Conservation (phyloP, 2,797 vertebrate genomes). For the Nasua narica region DNA sequence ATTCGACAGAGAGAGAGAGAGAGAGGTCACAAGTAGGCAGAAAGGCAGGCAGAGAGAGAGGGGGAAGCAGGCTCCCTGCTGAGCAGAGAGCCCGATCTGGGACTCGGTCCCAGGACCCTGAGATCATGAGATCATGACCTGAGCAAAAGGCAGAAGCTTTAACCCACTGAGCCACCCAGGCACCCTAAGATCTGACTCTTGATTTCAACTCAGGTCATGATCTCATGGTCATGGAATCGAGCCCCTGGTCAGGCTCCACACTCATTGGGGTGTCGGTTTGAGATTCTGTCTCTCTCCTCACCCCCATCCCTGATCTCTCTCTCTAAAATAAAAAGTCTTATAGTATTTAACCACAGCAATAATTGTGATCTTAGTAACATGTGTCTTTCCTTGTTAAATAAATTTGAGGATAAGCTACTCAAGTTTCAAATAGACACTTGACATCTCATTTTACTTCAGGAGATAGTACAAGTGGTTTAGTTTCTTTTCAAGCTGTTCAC, state of each 20-base stretch:
- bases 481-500: neutral
- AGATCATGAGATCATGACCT: too few species aligned
- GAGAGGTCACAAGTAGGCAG: too few species aligned
- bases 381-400: neutral
- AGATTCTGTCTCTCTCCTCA: neutral
- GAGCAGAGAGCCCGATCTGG: too few species aligned
- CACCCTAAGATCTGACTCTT: neutral
- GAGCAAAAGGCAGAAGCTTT: too few species aligned
- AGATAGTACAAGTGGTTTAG: neutral
- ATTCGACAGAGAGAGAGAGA: too few species aligned
- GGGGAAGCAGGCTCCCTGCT: too few species aligned
- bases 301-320: neutral
- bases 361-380: neutral
- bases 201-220: neutral
- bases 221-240: neutral
- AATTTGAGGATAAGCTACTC: neutral
- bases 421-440: constrained; percentile 24
- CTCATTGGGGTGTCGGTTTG: neutral
- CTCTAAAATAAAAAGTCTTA: neutral
- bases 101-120: too few species aligned
- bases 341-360: neutral
- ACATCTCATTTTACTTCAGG: constrained; percentile 21
- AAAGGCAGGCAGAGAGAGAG: too few species aligned
- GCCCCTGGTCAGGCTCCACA: neutral
- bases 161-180: too few species aligned